Evolutionary conservation across 2,888 invertebrate genomes (phyloP), one percentile per base, ranked within the genome.

Genomic region (Cephus sareptanus): DNA sequence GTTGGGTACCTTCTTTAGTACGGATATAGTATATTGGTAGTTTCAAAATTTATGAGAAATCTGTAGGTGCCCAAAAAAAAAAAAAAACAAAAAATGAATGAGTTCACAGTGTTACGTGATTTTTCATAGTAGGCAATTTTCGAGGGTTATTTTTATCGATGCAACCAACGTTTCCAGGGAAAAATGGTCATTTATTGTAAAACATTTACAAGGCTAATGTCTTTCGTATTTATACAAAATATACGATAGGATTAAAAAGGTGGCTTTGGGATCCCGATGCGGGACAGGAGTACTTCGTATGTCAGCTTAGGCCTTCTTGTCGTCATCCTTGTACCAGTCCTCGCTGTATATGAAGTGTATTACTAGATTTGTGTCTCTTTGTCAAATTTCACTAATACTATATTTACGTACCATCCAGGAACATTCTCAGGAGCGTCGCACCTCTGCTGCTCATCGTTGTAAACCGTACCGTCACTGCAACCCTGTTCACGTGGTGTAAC

Each of bases 391-490:
- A 56, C 23, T 56, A 3, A 56, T 56, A 6, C 37, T 37, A 4
- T 37, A 23, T 94, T 56, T 23, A 56, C 94, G 93, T 89, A 97
- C 97, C 98, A 98, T 94, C 97, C 97, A 85, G 95, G 94, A 77
- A 98, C 98, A 91, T 97, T 97, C 92, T 97, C 97, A 56, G 97
- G 97, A 1, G 96, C 95, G 90, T 98, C 98, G 91, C 98, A 98
- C 90, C 94, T 95, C 92, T 96, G 96, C 0, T 94, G 92, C 83
- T 95, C 95, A 84, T 97, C 97, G 89, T 98, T 98, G 93, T 97
- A 98, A n/a, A 97, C 98, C 89, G 96, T 96, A 79, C 98, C 97
- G 77, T 95, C 94, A 88, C 94, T 94, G 92, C 98, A 98, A 56
- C 97, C 97, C 82, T 97, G 94, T 90, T 97, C 96, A 82, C 97